phyloP scores from a whole-genome alignment of 2,113 vertebrate species.

The Mirounga angustirostris region DNA sequence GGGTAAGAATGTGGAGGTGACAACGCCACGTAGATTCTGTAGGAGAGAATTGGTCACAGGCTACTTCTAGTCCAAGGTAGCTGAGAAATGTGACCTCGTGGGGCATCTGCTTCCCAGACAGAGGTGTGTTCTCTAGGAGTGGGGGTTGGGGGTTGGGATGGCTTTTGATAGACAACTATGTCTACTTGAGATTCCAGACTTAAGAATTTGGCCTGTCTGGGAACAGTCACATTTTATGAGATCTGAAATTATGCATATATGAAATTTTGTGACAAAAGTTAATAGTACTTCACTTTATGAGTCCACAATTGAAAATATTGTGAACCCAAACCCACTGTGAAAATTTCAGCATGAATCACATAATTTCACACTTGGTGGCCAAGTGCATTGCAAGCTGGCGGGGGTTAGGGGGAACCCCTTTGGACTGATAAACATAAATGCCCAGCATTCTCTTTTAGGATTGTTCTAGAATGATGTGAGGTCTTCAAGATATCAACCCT shows the following conservation, averaged over 20 bases:
- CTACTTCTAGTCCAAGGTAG: background rate
- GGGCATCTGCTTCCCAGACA: background rate
- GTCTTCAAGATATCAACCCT: background rate
- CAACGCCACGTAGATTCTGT: accelerated
- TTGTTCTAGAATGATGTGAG: background rate
- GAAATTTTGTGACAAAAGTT: conserved; percentile 4
- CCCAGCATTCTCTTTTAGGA: background rate
- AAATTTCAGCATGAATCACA: background rate
- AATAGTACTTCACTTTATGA: background rate
- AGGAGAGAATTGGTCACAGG: background rate
- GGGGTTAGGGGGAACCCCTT: background rate
- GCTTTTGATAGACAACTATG: background rate
- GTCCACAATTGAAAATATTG: background rate
- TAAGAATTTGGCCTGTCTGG: background rate
- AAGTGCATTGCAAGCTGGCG: background rate
- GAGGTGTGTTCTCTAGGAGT: background rate
- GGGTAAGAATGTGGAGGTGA: background rate
- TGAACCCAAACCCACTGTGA: background rate
- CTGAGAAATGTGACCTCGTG: background rate
- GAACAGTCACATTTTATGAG: background rate
- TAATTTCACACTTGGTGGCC: background rate
- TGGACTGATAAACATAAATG: background rate
- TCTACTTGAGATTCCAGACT: background rate
- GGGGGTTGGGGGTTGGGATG: accelerated
- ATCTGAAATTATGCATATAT: background rate